Percentiles rank a stretch among this genome's conserved stretches.
Evolutionary conservation across 2,113 vertebrate species (phyloP).

Genomic region (Neogobius melanostomus): DNA sequence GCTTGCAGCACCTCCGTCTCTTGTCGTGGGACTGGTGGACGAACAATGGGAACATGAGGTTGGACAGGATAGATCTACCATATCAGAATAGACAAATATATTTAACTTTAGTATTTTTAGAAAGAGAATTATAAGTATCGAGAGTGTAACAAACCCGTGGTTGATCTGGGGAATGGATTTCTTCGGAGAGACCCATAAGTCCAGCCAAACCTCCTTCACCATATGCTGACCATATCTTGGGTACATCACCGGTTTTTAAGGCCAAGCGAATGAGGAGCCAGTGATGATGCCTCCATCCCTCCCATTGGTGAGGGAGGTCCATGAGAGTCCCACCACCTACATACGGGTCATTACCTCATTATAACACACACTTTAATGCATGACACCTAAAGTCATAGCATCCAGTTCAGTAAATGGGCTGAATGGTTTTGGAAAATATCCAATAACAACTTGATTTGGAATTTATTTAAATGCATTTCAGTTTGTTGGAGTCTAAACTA

Average conservation of each 20-base stretch:
- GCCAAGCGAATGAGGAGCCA: slow-evolving; percentile 85
- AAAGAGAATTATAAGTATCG: neutral
- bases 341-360: neutral
- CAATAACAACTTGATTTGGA: too few relatives aligned
- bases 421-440: too few relatives aligned
- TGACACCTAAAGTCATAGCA: neutral
- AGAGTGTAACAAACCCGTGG: slow-evolving; percentile 50
- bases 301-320: slow-evolving; percentile 68
- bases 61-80: slow-evolving; percentile 47
- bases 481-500: too few relatives aligned
- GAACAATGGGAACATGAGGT: slow-evolving; percentile 31
- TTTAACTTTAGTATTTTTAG: neutral
- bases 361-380: neutral
- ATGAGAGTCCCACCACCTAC: slow-evolving; percentile 64
- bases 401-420: too few relatives aligned
- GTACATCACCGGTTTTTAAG: slow-evolving; percentile 80
- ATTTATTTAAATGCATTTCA: too few relatives aligned
- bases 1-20: slow-evolving; percentile 43
- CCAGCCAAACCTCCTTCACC: slow-evolving; percentile 73
- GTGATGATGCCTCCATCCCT: slow-evolving; percentile 78
- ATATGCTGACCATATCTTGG: slow-evolving; percentile 74
- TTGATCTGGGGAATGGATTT: slow-evolving; percentile 59
- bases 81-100: slow-evolving; percentile 15
- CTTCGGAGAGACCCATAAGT: slow-evolving; percentile 71
- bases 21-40: slow-evolving; percentile 33